Percentiles rank a stretch among this genome's conserved stretches.
phyloP scores from a whole-genome alignment of 2,797 vertebrate species.

The Mormyrus hasselquistii region DNA sequence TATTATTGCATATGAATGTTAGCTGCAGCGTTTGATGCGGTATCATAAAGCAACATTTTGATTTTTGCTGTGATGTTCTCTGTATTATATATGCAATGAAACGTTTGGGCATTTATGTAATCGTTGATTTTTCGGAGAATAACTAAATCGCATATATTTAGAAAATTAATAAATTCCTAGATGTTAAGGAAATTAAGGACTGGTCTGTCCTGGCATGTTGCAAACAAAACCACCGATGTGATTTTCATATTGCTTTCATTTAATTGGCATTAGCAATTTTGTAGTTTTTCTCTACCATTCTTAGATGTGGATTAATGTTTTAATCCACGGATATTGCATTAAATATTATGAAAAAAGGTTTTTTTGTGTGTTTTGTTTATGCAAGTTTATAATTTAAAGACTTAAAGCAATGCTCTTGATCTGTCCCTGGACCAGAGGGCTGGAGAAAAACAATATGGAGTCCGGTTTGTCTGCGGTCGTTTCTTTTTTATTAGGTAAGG shows the following conservation, averaged over 20 bases:
- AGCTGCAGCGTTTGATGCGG: not conserved
- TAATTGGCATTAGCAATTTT: not conserved
- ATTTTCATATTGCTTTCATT: not conserved
- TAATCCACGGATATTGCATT: not conserved
- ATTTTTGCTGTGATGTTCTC: not conserved
- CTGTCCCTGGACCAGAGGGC: not conserved
- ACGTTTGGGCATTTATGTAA: not conserved
- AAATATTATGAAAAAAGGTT: not conserved
- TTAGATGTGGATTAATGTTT: not conserved
- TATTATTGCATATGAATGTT: not conserved
- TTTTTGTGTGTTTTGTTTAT: not conserved
- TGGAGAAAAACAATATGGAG: conserved; percentile 47
- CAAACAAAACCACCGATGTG: not conserved
- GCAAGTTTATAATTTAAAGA: not conserved
- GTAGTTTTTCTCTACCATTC: not conserved
- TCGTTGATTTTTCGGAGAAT: not conserved
- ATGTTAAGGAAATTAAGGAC: not conserved
- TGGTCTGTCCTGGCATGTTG: not conserved
- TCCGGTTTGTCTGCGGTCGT: conserved; percentile 41
- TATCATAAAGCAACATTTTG: not conserved
- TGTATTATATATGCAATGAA: not conserved
- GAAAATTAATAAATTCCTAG: not conserved
- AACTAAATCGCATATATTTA: not conserved
- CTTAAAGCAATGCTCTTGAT: not conserved
- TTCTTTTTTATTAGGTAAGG: conserved; percentile 49